Percentiles rank a stretch among this genome's conserved stretches.
Evolutionary conservation across 2,888 invertebrate genomes (phyloP).

Genomic region (Habrosyne pyritoides): DNA sequence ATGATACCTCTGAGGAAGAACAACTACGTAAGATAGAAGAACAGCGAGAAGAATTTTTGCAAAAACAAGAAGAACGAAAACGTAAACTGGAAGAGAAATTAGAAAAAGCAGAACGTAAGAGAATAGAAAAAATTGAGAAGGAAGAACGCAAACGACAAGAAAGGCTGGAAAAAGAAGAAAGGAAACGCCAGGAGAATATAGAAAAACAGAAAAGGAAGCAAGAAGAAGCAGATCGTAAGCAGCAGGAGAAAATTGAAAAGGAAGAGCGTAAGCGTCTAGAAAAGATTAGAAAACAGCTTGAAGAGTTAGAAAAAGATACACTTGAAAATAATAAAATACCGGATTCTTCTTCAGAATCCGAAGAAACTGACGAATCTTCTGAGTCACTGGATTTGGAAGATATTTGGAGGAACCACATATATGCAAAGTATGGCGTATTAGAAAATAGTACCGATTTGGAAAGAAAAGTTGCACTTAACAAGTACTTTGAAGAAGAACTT

Average conservation of each 20-base stretch:
- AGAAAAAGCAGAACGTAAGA: conserved; percentile 41
- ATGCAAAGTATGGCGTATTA: conserved; percentile 62
- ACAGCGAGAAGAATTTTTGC: conserved; percentile 37
- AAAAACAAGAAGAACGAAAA: conserved; percentile 35
- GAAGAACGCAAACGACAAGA: conserved; percentile 45
- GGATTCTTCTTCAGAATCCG: conserved; percentile 45
- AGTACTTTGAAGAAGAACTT: conserved; percentile 63
- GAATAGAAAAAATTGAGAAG: conserved; percentile 50
- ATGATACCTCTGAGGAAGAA: conserved; percentile 37
- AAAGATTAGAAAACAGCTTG: conserved; percentile 33
- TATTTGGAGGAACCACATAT: conserved; percentile 67
- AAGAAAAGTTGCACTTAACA: conserved; percentile 56
- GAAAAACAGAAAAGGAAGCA: conserved; percentile 47
- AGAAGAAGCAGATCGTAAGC: conserved; percentile 41
- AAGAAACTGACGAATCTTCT: conserved; percentile 46
- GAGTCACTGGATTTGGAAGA: conserved; percentile 66
- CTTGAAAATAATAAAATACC: conserved; percentile 31
- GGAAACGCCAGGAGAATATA: conserved; percentile 38
- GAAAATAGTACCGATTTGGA: conserved; percentile 55
- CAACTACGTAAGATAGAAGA: conserved; percentile 35
- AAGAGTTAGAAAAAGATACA: conserved; percentile 49
- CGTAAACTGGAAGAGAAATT: conserved; percentile 49
- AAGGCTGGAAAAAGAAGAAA: conserved; percentile 42
- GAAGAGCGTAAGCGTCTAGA: conserved; percentile 34
- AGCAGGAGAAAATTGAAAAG: conserved; percentile 33